Evolutionary conservation across 2,888 invertebrate species (phyloP).

Genomic region (Teleiodes luculella): DNA sequence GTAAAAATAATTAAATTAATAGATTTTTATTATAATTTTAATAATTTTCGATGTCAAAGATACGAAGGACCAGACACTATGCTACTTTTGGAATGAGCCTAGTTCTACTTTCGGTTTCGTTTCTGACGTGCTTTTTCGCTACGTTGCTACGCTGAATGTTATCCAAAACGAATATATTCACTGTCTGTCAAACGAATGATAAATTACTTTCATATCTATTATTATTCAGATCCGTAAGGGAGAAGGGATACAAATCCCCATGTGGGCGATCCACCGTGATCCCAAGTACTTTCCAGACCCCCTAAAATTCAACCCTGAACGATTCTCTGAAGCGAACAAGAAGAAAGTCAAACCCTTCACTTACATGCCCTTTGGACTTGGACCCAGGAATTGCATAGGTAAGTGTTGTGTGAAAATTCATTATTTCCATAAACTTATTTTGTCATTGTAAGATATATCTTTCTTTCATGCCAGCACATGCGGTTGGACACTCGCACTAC

Average conservation of each 20-base stretch:
- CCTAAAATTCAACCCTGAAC: constrained; percentile 74
- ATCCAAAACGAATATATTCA: too few species aligned
- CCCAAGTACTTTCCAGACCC: constrained; percentile 72
- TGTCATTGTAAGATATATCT: neutral
- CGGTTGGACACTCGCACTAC: too few species aligned
- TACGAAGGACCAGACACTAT: too few species aligned
- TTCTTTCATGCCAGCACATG: too few species aligned
- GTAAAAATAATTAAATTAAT: too few species aligned
- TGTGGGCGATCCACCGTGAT: constrained; percentile 64
- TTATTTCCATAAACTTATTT: neutral
- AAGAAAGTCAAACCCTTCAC: constrained; percentile 41
- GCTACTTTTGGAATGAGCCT: too few species aligned
- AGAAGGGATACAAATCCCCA: constrained; percentile 46
- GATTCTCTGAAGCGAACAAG: constrained; percentile 77
- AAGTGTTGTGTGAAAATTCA: constrained; percentile 10
- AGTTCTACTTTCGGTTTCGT: too few species aligned
- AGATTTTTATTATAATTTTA: too few species aligned
- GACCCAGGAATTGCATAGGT: constrained; percentile 80
- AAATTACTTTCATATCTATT: neutral
- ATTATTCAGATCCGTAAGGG: constrained; percentile 38
- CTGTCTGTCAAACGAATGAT: neutral
- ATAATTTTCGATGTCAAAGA: too few species aligned
- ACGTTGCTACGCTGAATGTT: too few species aligned
- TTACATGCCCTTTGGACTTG: constrained; percentile 75
- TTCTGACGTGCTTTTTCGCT: too few species aligned